phyloP scores from a whole-genome alignment of 2,113 vertebrate species.

The Falco punctatus region DNA sequence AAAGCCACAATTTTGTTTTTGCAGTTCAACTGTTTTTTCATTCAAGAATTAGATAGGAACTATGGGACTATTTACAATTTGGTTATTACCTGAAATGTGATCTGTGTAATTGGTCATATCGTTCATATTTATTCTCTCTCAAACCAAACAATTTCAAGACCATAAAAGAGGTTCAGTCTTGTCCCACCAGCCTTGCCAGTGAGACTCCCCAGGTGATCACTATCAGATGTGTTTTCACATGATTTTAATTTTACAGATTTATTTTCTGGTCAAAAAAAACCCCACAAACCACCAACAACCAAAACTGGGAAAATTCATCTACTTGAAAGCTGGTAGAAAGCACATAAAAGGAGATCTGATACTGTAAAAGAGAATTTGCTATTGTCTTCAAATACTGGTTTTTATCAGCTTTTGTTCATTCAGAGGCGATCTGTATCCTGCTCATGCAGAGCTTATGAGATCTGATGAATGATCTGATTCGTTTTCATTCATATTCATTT shows the following conservation, averaged over 20 bases:
- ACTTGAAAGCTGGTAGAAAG: neutral
- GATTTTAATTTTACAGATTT: constrained; percentile 1
- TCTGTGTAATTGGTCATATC: neutral
- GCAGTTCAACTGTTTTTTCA: neutral
- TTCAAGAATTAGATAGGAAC: neutral
- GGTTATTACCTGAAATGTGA: constrained; percentile 30
- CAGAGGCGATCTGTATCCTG: neutral
- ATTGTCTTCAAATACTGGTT: neutral
- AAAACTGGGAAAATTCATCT: neutral
- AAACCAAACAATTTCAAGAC: neutral
- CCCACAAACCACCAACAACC: neutral
- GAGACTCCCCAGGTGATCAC: neutral
- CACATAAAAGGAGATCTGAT: neutral
- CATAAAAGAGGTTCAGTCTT: constrained; percentile 11
- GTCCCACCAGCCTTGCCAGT: neutral
- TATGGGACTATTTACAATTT: neutral
- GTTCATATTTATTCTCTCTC: neutral
- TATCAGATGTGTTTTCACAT: constrained; percentile 15
- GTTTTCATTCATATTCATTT: neutral
- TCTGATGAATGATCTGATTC: neutral
- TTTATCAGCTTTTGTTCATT: neutral
- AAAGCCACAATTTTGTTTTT: neutral
- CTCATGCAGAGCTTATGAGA: neutral
- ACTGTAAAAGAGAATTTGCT: neutral
- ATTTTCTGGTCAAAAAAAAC: neutral